phyloP scores from a whole-genome alignment of 2,113 vertebrate genomes.

The Leptocoma aspasia region DNA sequence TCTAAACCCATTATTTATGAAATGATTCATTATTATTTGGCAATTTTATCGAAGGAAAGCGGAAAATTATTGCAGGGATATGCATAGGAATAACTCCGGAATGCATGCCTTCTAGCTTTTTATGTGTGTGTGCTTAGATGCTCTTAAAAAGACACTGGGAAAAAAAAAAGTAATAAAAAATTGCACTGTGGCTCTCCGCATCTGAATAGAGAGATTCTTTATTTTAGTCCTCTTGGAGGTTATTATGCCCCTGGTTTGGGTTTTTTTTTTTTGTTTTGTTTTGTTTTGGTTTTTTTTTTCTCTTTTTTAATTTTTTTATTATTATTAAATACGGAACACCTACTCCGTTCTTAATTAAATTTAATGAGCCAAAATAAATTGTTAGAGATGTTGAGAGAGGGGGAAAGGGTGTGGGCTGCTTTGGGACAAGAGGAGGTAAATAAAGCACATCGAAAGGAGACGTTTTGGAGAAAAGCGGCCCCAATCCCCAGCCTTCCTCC shows the following conservation, averaged over 20 bases:
- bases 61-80: slow-evolving; percentile 79
- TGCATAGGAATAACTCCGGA: slow-evolving; percentile 73
- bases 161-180: slow-evolving; percentile 35
- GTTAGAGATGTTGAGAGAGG: slow-evolving; percentile 13
- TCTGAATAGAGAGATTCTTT: slow-evolving; percentile 63
- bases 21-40: slow-evolving; percentile 96
- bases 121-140: slow-evolving; percentile 63
- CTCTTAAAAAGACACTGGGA: slow-evolving; percentile 58
- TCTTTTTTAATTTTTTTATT: neutral
- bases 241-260: neutral
- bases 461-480: neutral
- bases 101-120: slow-evolving; percentile 69
- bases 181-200: slow-evolving; percentile 36
- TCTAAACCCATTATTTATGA: slow-evolving; percentile 93
- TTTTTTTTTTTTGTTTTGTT: too few relatives aligned
- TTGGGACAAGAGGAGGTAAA: slow-evolving; percentile 19
- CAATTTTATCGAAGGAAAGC: slow-evolving; percentile 88
- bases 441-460: neutral
- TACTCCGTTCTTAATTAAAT: slow-evolving; percentile 70
- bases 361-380: slow-evolving; percentile 69
- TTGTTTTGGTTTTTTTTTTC: too few relatives aligned
- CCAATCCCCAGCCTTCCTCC: neutral
- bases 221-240: slow-evolving; percentile 60
- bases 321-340: slow-evolving; percentile 61
- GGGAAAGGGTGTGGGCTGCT: slow-evolving; percentile 2